Percentiles rank a stretch among this genome's conserved stretches.
These are phyloP conservation scores for Xanthia icteritia DNA, from an alignment of 2,888 invertebrate genomes.

Conservation along the genomic window DNA sequence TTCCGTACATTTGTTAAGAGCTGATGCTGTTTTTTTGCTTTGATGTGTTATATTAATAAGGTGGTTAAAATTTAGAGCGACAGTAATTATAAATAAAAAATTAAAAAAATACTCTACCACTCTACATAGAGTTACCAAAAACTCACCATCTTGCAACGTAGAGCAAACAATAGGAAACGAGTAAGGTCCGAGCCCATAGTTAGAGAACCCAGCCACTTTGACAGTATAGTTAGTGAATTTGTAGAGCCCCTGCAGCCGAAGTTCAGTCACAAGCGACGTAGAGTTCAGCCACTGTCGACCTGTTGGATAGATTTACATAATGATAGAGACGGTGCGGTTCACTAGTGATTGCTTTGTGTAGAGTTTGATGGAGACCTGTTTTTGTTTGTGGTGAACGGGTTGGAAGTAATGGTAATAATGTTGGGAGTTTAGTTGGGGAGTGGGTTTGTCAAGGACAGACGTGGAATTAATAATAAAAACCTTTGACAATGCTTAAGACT, in stretches of 20 bases:
- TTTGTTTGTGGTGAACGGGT: conserved; percentile 45
- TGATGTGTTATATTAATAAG: no score
- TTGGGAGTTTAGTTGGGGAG: neutral
- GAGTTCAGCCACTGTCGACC: conserved; percentile 87
- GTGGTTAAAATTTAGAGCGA: no score
- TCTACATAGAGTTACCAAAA: neutral
- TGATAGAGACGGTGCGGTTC: conserved; percentile 47
- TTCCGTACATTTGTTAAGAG: no score
- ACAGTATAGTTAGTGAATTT: conserved; percentile 97
- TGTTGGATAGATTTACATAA: conserved; percentile 70
- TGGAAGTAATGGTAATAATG: conserved; percentile 35
- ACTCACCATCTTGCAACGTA: conserved; percentile 95
- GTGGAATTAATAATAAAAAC: no score
- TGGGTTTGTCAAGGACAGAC: neutral
- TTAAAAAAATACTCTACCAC: no score
- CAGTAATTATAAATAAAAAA: no score
- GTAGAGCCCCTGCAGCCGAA: conserved; percentile 94
- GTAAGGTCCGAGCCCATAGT: conserved; percentile 95
- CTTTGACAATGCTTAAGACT: no score
- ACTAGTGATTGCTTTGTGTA: conserved; percentile 49
- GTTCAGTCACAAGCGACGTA: conserved; percentile 93
- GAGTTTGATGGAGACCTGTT: conserved; percentile 40
- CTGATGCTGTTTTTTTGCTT: no score
- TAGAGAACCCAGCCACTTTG: conserved; percentile 95
- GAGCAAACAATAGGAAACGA: conserved; percentile 94